A percentile compares a stretch with the other conserved stretches of the same genome.
Evolutionary conservation across 2,797 vertebrate species (phyloP).

Genomic region (Zalophus californianus): DNA sequence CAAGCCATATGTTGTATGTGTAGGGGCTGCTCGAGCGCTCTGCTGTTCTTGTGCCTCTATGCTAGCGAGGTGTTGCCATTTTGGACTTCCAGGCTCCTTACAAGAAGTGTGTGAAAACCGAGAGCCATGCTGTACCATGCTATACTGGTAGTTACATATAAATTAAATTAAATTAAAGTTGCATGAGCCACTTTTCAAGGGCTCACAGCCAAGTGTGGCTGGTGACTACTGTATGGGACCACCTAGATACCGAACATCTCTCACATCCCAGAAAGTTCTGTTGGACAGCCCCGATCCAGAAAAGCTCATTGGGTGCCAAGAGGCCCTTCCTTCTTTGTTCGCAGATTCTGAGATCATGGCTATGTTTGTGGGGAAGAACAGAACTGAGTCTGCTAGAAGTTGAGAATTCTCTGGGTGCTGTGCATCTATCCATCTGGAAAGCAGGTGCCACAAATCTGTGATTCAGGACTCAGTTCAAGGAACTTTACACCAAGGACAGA

Average conservation of each 20-base stretch:
- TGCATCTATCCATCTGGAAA: background rate
- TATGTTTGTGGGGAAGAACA: background rate
- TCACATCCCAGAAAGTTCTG: constrained; percentile 33
- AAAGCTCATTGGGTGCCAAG: background rate
- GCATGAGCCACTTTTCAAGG: background rate
- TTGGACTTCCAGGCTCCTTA: background rate
- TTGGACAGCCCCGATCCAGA: background rate
- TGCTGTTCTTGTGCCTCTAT: background rate
- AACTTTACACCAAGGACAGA: background rate
- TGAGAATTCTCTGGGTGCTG: background rate
- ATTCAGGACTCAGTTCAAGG: background rate
- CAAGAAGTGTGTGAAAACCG: background rate
- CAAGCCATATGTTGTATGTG: background rate
- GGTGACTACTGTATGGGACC: background rate
- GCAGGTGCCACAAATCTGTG: background rate
- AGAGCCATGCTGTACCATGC: background rate
- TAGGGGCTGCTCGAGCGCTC: background rate
- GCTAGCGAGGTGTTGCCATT: background rate
- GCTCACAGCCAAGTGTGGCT: background rate
- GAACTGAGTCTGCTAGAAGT: background rate
- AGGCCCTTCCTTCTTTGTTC: background rate
- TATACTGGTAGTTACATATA: background rate
- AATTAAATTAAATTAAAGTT: background rate
- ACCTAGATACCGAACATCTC: background rate
- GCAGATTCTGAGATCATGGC: background rate